Base-by-base conservation (phyloP, 2,888 invertebrate species). In the Halictus ligatus region DNA sequence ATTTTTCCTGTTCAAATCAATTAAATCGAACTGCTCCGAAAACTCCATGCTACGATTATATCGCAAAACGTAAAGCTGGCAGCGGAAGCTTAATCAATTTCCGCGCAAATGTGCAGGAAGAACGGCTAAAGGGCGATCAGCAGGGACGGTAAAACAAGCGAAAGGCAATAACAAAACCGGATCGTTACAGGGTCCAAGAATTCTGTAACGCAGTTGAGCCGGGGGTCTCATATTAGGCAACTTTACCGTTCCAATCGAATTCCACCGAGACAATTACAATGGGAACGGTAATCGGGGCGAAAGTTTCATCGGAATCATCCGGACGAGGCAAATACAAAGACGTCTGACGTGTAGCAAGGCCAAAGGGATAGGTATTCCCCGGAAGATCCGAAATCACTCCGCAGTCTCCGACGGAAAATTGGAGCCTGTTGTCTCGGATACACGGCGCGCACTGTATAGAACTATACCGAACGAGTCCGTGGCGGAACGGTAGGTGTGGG, bases 401-500 rank as follows among this genome's bases (percentile, higher is more conserved):
- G 69, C 74, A 75, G 46, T 21, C 67, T 46, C 12, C 25, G 60
- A 71, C 78, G 50, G 78, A 87, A 87, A 87, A 88, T 84, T 82
- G 79, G 80, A 78, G 71, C 78, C 81, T 78, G 83, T 83, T 83
- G 86, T 87, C 86, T 69, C 74, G 80, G 82, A 54, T 78, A 76
- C 78, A 64, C 67, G 35, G 78, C 75, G 25, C 13, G 13, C 60
- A 29, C 60, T 82, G 73, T 35, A 73, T 18, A 50, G 80, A 8
- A 69, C 40, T 58, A 64, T 46, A 71, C 72, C 75, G 74, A 72
- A 75, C 29, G 67, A 84, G 75, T 79, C 40, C 35, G 60, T 67
- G 50, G 71, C 29, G 74, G 76, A 78, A 77, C 67, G 79, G 82
- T 83, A 78, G 84, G 84, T 84, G 81, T 69, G 84, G 88, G 87